phyloP scores from a whole-genome alignment of 1,140 invertebrate genomes.

The Medauroidea extradentata region DNA sequence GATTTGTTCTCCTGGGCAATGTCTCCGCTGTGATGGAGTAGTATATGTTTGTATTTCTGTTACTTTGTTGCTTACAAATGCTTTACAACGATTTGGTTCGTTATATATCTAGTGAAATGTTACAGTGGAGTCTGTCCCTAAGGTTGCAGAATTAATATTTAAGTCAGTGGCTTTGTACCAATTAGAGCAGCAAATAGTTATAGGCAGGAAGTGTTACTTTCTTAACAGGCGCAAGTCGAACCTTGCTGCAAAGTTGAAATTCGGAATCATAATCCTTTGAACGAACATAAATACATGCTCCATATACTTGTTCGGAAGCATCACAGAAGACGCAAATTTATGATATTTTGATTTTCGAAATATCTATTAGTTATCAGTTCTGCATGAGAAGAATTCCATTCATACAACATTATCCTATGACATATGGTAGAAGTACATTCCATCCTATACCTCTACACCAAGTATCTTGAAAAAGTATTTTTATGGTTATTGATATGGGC shows the following conservation, averaged over 20 bases:
- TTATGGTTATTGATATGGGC: neutral
- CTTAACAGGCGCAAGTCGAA: neutral
- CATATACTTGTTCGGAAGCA: neutral
- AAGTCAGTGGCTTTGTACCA: neutral
- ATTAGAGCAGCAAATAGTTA: neutral
- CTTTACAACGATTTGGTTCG: too few relatives aligned
- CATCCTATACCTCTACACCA: neutral
- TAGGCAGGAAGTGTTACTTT: neutral
- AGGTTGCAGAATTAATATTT: neutral
- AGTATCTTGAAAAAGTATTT: neutral
- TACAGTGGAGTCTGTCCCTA: neutral
- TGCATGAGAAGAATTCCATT: neutral
- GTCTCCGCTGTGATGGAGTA: too few relatives aligned
- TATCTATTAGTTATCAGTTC: neutral
- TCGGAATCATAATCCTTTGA: rapidly evolving
- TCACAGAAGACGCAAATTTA: neutral
- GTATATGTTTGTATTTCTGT: neutral
- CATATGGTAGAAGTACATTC: neutral
- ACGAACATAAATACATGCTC: neutral
- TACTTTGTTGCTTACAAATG: neutral
- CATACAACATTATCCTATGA: neutral
- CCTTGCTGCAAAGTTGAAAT: neutral
- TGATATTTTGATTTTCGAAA: neutral
- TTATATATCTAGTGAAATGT: neutral
- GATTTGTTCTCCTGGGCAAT: neutral